These are phyloP conservation scores for Cylindroiulus punctatus DNA, from an alignment of 2,888 invertebrate species.

Conservation along the genomic window DNA sequence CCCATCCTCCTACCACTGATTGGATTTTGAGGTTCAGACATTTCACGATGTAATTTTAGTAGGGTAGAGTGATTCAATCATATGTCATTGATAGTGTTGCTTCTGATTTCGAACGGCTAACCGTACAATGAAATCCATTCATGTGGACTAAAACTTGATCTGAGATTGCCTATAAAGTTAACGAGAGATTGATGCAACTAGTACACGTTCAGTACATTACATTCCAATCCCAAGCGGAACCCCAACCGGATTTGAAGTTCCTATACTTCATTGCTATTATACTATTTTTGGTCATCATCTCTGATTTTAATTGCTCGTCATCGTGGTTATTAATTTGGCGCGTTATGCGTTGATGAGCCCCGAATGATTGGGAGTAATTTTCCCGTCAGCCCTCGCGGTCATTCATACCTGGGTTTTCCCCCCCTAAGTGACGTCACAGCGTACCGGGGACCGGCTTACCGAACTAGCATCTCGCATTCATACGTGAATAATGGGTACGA, in stretches of 20 bases:
- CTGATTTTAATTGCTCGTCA: neutral
- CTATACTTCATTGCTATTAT: neutral
- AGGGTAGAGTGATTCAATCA: too few relatives aligned
- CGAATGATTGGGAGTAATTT: neutral
- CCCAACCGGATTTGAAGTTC: slow-evolving; percentile 1
- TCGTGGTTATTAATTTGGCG: slow-evolving; percentile 4
- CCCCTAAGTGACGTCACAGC: neutral
- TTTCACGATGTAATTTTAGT: too few relatives aligned
- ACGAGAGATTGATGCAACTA: neutral
- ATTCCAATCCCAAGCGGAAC: neutral
- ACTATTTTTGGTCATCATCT: slow-evolving; percentile 20
- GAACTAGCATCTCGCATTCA: neutral
- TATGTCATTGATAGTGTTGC: too few relatives aligned
- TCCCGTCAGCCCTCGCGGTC: neutral
- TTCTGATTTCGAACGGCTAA: too few relatives aligned
- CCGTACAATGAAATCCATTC: too few relatives aligned
- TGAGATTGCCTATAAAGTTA: neutral
- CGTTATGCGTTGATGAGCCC: neutral
- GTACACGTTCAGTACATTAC: neutral
- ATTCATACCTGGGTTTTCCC: neutral
- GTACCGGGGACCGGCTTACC: neutral
- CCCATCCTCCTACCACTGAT: too few relatives aligned
- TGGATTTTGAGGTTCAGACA: too few relatives aligned
- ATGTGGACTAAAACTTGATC: neutral
- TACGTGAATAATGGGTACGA: too few relatives aligned